These are phyloP conservation scores for Hafferia zeledoni DNA, from an alignment of 2,797 vertebrate species.

Conservation along the genomic window DNA sequence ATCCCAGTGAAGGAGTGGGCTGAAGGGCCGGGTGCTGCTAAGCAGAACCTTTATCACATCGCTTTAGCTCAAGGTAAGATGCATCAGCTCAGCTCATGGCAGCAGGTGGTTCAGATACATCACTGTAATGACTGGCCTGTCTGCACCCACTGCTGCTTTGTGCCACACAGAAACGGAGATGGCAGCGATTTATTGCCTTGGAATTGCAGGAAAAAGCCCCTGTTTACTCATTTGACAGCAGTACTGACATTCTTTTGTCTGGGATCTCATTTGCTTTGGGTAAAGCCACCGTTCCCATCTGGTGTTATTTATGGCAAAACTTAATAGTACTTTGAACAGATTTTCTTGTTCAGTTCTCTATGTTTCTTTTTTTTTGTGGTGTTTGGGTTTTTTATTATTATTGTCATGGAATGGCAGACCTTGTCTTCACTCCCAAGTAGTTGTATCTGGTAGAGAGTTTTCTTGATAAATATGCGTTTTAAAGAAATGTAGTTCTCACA, in stretches of 20 bases:
- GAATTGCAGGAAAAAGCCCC: neutral
- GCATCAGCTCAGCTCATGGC: neutral
- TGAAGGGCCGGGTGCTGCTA: neutral
- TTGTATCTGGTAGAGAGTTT: neutral
- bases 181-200: slow-evolving; percentile 10
- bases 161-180: neutral
- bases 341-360: neutral
- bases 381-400: neutral
- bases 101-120: slow-evolving; percentile 1
- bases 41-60: neutral
- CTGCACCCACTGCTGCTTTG: neutral
- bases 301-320: neutral
- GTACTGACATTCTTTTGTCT: neutral
- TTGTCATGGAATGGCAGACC: neutral
- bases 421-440: neutral
- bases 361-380: neutral
- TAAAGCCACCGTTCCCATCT: neutral
- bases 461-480: neutral
- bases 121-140: neutral
- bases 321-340: neutral
- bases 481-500: neutral
- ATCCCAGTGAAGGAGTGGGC: neutral
- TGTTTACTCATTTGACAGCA: neutral
- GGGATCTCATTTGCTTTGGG: neutral
- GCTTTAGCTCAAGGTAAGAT: neutral